These are phyloP conservation scores for Diorhabda elongata DNA, from an alignment of 1,140 invertebrate species.

Conservation along the genomic window DNA sequence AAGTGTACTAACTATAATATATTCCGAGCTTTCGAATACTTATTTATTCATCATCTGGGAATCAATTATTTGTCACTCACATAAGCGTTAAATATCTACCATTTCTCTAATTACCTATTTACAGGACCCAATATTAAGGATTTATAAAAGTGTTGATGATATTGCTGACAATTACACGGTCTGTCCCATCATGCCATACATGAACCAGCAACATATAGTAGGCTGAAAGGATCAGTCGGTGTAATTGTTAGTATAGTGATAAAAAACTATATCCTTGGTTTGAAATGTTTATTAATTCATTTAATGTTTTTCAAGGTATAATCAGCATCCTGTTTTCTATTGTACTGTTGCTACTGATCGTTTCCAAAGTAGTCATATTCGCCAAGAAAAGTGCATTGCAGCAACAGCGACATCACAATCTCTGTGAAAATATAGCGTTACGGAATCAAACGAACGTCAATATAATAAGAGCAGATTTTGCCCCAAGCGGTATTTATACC, in stretches of 20 bases:
- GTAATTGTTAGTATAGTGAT: no score
- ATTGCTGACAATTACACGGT: no score
- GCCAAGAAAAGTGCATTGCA: conserved; percentile 37
- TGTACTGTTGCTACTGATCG: conserved; percentile 40
- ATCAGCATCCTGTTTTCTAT: conserved; percentile 42
- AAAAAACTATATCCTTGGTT: background rate
- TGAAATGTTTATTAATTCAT: background rate
- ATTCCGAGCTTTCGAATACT: no score
- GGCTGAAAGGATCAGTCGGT: no score
- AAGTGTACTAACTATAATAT: no score
- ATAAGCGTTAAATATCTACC: no score
- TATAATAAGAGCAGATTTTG: conserved; percentile 20
- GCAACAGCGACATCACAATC: conserved; percentile 29
- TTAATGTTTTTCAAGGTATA: conserved; percentile 29
- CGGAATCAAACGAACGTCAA: conserved; percentile 35
- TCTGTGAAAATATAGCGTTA: conserved; percentile 29
- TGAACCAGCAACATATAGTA: no score
- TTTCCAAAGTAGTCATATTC: conserved; percentile 40
- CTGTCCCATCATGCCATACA: background rate
- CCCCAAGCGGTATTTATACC: conserved; percentile 29
- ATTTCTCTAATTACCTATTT: no score
- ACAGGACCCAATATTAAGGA: no score
- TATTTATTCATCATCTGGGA: no score
- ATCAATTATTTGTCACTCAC: no score
- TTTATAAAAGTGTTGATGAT: no score